Conservation (phyloP, 2,113 vertebrate genomes). For the Probosciger aterrimus region DNA sequence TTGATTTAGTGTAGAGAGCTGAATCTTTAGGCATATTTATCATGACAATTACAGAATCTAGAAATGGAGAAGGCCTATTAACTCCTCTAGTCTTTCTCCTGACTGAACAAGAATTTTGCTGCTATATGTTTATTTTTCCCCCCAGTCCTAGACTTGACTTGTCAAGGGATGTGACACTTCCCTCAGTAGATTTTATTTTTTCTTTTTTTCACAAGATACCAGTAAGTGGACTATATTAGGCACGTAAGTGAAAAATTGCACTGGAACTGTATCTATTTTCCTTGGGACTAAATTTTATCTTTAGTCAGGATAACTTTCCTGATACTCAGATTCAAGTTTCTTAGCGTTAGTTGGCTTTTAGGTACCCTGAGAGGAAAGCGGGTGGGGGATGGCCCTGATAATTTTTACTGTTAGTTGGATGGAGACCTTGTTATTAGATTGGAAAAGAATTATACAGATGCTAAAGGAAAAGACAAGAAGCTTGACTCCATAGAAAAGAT, state of each 20-base stretch:
- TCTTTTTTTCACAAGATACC: neutral
- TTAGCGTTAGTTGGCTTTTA: neutral
- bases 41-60: neutral
- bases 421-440: neutral
- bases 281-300: neutral
- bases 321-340: neutral
- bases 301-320: neutral
- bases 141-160: neutral
- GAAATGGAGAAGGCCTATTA: neutral
- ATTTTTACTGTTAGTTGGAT: neutral
- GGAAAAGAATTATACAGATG: neutral
- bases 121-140: neutral
- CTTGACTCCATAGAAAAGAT: neutral
- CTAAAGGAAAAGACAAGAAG: neutral
- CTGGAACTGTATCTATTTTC: neutral
- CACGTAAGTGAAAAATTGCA: neutral
- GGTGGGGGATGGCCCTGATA: neutral
- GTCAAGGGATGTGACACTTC: neutral
- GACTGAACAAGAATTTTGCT: neutral
- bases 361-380: neutral
- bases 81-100: neutral
- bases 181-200: neutral
- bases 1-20: neutral
- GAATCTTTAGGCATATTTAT: neutral
- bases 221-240: neutral